These are phyloP conservation scores for Etheostoma nigrum DNA, from an alignment of 2,797 vertebrate genomes.

Conservation along the genomic window DNA sequence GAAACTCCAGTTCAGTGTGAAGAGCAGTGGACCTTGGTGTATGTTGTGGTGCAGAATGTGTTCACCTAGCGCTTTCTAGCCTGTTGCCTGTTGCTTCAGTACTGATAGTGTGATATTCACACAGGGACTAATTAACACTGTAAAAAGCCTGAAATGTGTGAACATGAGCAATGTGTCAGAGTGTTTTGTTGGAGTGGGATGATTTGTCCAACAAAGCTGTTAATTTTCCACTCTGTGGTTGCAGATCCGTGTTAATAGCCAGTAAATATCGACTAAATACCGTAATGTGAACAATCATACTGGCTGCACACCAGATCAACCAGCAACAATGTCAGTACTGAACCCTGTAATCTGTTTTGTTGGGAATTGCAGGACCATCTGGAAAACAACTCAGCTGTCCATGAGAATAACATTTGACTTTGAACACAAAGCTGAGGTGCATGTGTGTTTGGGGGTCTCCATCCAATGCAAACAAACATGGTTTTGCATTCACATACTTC, in stretches of 20 bases:
- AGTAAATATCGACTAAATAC: neutral
- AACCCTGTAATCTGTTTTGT: conserved; percentile 41
- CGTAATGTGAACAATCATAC: conserved; percentile 3
- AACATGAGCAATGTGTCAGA: conserved; percentile 21
- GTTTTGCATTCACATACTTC: conserved; percentile 37
- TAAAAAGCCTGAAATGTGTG: conserved; percentile 33
- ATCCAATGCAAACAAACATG: conserved; percentile 64
- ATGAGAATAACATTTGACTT: conserved; percentile 60
- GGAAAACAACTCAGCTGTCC: conserved; percentile 58
- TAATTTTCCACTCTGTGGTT: conserved; percentile 1
- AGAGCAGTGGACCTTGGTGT: neutral
- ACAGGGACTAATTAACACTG: conserved; percentile 38
- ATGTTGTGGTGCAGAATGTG: neutral
- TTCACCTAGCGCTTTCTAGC: neutral
- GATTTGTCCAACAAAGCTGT: neutral
- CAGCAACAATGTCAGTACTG: neutral
- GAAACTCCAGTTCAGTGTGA: neutral
- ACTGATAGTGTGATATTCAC: conserved; percentile 36
- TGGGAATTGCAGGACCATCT: conserved; percentile 61
- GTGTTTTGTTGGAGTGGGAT: conserved; percentile 9
- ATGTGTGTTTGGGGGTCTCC: conserved; percentile 52
- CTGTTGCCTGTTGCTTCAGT: conserved; percentile 4
- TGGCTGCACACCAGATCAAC: conserved; percentile 8
- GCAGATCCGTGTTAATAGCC: conserved; percentile 18
- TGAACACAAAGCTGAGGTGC: conserved; percentile 42